phyloP scores from a whole-genome alignment of 2,113 vertebrate genomes.

The Copsychus sechellarum region DNA sequence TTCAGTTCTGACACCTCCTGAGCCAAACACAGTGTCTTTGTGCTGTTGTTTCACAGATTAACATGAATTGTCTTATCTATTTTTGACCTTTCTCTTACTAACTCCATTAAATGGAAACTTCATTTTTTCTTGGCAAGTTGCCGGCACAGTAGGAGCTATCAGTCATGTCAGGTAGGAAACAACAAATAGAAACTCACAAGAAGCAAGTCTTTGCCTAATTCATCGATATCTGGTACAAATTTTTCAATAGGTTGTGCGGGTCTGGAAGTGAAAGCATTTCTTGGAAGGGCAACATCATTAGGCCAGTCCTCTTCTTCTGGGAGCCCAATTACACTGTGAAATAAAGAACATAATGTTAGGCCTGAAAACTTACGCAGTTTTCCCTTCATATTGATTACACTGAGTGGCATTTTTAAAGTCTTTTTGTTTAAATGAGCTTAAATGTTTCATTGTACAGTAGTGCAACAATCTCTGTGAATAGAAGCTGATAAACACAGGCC shows the following conservation, averaged over 20 bases:
- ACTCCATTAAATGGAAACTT: background rate
- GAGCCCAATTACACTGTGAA: slow-evolving; percentile 89
- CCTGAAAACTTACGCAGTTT: background rate
- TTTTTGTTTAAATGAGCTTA: background rate
- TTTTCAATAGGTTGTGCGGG: slow-evolving; percentile 87
- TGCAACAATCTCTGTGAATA: background rate
- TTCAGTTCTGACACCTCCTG: background rate
- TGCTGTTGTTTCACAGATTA: background rate
- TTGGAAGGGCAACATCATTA: slow-evolving; percentile 91
- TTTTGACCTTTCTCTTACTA: background rate
- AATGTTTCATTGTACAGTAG: background rate
- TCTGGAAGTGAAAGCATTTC: slow-evolving; percentile 90
- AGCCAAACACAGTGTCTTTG: background rate
- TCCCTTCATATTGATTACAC: background rate
- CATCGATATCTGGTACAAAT: slow-evolving; percentile 92
- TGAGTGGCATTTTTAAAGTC: background rate
- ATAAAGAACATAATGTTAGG: background rate
- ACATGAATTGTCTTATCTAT: background rate
- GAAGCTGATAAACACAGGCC: background rate
- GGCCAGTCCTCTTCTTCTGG: slow-evolving; percentile 96
- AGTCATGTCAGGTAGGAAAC: background rate
- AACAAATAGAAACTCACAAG: slow-evolving; percentile 78
- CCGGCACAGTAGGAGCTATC: background rate
- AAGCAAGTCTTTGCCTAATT: slow-evolving; percentile 90
- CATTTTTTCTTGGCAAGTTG: background rate